These are phyloP conservation scores for Molorchus minor DNA, from an alignment of 2,888 invertebrate genomes.

Conservation along the genomic window DNA sequence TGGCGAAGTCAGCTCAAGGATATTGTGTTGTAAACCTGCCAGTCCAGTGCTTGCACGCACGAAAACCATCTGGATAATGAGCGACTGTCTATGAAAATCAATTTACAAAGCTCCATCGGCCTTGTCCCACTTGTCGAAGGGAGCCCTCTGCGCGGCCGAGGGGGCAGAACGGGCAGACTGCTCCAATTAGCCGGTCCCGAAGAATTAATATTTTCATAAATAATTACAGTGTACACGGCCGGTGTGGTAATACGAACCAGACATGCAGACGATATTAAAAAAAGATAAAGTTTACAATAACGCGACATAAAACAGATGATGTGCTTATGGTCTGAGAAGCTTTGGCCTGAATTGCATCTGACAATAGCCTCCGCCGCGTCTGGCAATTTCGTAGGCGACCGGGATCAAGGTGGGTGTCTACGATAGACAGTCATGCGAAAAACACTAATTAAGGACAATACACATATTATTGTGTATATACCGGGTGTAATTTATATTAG, in stretches of 20 bases:
- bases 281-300: slow-evolving; percentile 28
- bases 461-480: too few species aligned
- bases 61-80: slow-evolving; percentile 4
- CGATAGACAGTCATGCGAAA: slow-evolving; percentile 1
- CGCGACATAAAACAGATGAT: slow-evolving; percentile 28
- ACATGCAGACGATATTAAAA: slow-evolving; percentile 23
- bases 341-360: slow-evolving; percentile 28
- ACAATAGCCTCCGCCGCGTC: slow-evolving; percentile 11
- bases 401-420: slow-evolving; percentile 13
- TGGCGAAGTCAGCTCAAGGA: too few species aligned
- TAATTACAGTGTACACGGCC: slow-evolving; percentile 13
- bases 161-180: slow-evolving; percentile 9
- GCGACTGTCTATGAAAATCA: not conserved
- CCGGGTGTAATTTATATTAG: too few species aligned
- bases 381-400: slow-evolving; percentile 7
- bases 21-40: too few species aligned
- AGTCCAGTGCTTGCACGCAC: too few species aligned
- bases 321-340: slow-evolving; percentile 14
- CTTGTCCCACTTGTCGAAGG: slow-evolving; percentile 21
- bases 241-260: slow-evolving; percentile 15
- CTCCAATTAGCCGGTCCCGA: slow-evolving; percentile 16
- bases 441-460: too few species aligned
- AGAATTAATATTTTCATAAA: slow-evolving; percentile 23
- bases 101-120: not conserved
- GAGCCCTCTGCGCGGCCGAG: slow-evolving; percentile 14